phyloP scores from a whole-genome alignment of 2,888 invertebrate genomes.

The Eudemis profundana region DNA sequence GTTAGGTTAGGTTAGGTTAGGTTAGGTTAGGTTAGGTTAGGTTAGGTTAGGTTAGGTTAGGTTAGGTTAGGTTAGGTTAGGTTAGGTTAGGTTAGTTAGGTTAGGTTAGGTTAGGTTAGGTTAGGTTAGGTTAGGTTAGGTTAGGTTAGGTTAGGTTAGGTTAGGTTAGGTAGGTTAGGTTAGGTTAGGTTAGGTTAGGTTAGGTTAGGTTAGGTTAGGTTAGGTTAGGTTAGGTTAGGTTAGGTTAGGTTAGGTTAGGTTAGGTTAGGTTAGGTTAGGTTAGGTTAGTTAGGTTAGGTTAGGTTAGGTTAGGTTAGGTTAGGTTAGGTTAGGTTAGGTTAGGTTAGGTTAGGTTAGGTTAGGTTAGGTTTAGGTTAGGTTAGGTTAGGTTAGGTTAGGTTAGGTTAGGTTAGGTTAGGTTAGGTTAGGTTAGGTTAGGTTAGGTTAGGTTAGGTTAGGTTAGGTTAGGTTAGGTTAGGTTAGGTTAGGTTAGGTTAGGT shows the following conservation, averaged over 20 bases:
- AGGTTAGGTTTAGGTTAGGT: too few relatives aligned
- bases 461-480: too few relatives aligned
- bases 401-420: too few relatives aligned
- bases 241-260: constrained; percentile 26
- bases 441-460: too few relatives aligned
- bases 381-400: too few relatives aligned
- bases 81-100: constrained; percentile 18
- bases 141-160: constrained; percentile 17
- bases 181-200: constrained; percentile 17
- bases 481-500: too few relatives aligned
- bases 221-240: constrained; percentile 26
- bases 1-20: constrained; percentile 21
- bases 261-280: constrained; percentile 24
- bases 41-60: constrained; percentile 23
- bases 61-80: constrained; percentile 26
- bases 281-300: too few relatives aligned
- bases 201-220: constrained; percentile 26
- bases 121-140: constrained; percentile 5
- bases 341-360: too few relatives aligned
- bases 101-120: not conserved
- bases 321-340: too few relatives aligned
- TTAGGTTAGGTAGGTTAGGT: too few relatives aligned
- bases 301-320: too few relatives aligned
- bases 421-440: too few relatives aligned
- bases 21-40: constrained; percentile 21